These are phyloP conservation scores for Platyura marginata DNA, from an alignment of 1,140 invertebrate species.

Conservation along the genomic window DNA sequence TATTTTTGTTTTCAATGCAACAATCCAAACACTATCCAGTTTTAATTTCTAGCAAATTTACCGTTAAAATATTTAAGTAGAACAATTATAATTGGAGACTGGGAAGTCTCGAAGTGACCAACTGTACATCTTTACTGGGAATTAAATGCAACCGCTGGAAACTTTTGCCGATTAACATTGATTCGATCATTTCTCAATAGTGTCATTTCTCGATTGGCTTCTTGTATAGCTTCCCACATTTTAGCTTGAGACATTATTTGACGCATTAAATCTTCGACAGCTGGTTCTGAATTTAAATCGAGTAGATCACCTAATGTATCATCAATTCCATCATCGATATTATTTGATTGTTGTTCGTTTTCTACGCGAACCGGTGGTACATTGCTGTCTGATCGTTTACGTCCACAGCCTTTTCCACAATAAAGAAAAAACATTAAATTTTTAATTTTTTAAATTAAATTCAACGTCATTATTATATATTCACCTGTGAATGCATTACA, in stretches of 20 bases:
- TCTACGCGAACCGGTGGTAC: constrained; percentile 25
- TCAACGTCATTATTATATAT: constrained; percentile 2
- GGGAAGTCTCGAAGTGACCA: too few species aligned
- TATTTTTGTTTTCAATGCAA: too few species aligned
- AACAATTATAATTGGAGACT: too few species aligned
- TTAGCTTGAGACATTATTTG: constrained; percentile 59
- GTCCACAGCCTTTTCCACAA: constrained; percentile 54
- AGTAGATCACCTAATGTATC: constrained; percentile 39
- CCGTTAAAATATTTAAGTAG: too few species aligned
- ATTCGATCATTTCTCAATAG: not conserved
- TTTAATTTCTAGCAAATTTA: too few species aligned
- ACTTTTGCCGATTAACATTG: not conserved
- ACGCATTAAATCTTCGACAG: constrained; percentile 48
- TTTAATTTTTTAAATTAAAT: not conserved
- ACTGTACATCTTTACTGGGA: not conserved
- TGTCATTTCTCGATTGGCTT: constrained; percentile 37
- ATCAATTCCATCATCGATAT: constrained; percentile 26
- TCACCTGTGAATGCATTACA: constrained; percentile 57
- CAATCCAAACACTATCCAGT: too few species aligned
- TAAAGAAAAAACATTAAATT: constrained; percentile 5
- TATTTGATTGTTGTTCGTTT: constrained; percentile 21
- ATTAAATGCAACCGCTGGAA: not conserved
- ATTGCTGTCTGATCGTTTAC: constrained; percentile 34
- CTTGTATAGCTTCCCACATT: constrained; percentile 56
- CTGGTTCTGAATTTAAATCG: constrained; percentile 43